These are phyloP conservation scores for Candoia aspera DNA, from an alignment of 2,113 vertebrate species.

Conservation along the genomic window DNA sequence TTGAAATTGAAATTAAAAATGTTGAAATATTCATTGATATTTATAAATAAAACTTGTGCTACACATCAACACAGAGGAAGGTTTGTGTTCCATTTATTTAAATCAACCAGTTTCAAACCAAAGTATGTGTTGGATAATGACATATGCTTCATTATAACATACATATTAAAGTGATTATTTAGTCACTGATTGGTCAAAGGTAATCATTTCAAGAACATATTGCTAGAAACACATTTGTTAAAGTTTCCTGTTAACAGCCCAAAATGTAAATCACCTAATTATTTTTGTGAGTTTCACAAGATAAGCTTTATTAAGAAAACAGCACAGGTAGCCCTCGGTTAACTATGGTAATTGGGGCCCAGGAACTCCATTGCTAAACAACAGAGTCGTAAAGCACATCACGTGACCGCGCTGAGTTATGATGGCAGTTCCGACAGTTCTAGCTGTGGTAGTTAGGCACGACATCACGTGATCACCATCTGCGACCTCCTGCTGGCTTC, in stretches of 20 bases:
- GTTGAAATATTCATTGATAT: not conserved
- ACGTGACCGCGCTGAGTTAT: too few relatives aligned
- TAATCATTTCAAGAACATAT: not conserved
- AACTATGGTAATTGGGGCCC: not conserved
- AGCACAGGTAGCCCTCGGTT: not conserved
- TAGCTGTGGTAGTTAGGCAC: too few relatives aligned
- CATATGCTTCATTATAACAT: not conserved
- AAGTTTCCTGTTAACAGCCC: not conserved
- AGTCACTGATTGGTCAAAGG: not conserved
- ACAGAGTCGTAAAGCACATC: not conserved
- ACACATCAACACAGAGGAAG: not conserved
- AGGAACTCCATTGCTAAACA: not conserved
- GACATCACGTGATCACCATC: too few relatives aligned
- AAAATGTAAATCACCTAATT: not conserved
- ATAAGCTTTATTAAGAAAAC: not conserved
- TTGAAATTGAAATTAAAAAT: conserved; percentile 31
- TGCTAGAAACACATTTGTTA: not conserved
- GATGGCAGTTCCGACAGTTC: too few relatives aligned
- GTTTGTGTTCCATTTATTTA: not conserved
- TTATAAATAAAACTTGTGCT: not conserved
- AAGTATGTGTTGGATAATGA: not conserved
- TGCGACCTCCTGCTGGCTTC: too few relatives aligned
- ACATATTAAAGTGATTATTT: not conserved
- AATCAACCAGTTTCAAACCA: not conserved
- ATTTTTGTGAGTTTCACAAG: not conserved